phyloP scores from a whole-genome alignment of 2,888 invertebrate species.

The Limnephilus rhombicus region DNA sequence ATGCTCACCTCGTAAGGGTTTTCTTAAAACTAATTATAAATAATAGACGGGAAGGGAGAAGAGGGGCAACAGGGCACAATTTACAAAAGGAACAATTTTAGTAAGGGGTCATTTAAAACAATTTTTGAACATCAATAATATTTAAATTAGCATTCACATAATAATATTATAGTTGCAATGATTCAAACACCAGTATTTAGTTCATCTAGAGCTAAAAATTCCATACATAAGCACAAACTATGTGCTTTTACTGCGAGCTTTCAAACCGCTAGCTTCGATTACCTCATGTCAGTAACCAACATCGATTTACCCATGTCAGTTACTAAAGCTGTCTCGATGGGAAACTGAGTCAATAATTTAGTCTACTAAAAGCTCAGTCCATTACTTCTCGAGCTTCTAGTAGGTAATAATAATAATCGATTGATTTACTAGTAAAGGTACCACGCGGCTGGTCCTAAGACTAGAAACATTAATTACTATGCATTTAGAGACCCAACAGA shows the following conservation, averaged over 20 bases:
- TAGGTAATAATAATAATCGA: neutral
- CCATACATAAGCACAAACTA: neutral
- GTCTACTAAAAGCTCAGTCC: neutral
- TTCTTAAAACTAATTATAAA: too few species aligned
- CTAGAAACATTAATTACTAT: neutral
- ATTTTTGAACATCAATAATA: too few species aligned
- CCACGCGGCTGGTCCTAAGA: neutral
- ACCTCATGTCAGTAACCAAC: neutral
- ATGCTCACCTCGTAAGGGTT: too few species aligned
- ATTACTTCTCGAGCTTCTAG: neutral
- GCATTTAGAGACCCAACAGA: neutral
- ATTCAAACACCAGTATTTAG: neutral
- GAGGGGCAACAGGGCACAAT: too few species aligned
- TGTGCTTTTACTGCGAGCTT: neutral
- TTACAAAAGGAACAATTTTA: too few species aligned
- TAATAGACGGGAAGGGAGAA: too few species aligned
- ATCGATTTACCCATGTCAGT: constrained; percentile 1
- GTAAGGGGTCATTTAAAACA: too few species aligned
- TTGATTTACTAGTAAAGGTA: neutral
- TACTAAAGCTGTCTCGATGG: neutral
- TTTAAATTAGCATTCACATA: too few species aligned
- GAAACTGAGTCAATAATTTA: neutral
- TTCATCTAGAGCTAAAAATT: neutral
- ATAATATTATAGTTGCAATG: too few species aligned
- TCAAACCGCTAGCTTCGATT: neutral